Base-by-base conservation (phyloP, 1,140 invertebrate genomes). In the Drosophila pseudoananassae region DNA sequence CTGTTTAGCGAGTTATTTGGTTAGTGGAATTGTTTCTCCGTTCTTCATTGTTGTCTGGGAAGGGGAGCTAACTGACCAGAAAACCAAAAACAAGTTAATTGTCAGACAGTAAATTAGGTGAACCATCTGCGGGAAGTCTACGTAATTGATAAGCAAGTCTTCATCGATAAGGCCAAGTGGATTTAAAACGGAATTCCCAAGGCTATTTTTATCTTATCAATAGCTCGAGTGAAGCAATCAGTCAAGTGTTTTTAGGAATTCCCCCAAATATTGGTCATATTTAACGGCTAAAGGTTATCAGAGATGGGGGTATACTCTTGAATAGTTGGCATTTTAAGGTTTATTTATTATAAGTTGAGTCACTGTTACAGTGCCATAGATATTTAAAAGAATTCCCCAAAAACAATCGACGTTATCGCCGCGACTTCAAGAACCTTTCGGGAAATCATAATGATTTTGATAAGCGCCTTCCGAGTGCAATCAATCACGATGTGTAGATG, bases 1-100 rank as follows among this genome's bases (percentile, higher is more conserved):
- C 73, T 70, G 54, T 73, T 77, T 80, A 74, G 76, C 81, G 59
- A 63, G 65, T 70, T 77, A 80, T 80, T 85, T 77, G 73, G 59
- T 50, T 65, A 50, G 51, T 56, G 60, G 60, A 80, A 85, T 85
- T 80, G 53, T 64, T 83, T 72, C 45, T 46, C 20, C 29, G 40
- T 33, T 63, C 17, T 58, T 63, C 45, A 4, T 12, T 8, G 15
- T n/a, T 36, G 12, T 12, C 4, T 14, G 38, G 38, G 20, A 9
- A 6, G 9, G 46, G n/a, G 20, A 15, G 8, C 55, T 60, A 43
- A 33, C 49, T 10, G 31, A 9, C 31, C 31, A 36, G 4, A 36
- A 36, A 27, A 27, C 25, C 45, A 52, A 55, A 69, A 69, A 38
- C 51, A 69, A 56, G 43, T 53, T 69, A 69, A 68, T 70, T 69